Evolutionary conservation across 2,888 invertebrate genomes (phyloP).

Genomic region (Sceliomorpha sp.): DNA sequence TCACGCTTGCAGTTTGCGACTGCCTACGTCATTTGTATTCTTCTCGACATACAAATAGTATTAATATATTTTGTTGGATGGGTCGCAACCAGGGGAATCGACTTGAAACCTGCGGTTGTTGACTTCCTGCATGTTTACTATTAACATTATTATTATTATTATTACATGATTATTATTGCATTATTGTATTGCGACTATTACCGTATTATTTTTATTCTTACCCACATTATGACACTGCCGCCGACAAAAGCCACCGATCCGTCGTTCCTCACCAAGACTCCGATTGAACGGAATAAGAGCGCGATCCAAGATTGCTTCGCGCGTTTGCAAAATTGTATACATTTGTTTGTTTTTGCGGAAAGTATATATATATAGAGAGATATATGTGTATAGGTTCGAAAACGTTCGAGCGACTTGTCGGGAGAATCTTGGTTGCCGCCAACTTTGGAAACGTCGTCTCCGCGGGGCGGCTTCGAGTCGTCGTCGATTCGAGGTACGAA

Average conservation of each 20-base stretch:
- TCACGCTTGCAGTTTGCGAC: constrained; percentile 32
- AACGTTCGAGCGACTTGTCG: too few species aligned
- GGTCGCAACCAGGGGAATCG: constrained; percentile 57
- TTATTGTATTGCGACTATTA: constrained; percentile 59
- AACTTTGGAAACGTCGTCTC: too few species aligned
- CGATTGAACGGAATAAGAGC: constrained; percentile 45
- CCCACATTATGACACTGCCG: constrained; percentile 48
- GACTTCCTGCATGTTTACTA: constrained; percentile 75
- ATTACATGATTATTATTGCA: constrained; percentile 64
- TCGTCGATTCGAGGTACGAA: too few species aligned
- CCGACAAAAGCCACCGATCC: constrained; percentile 34
- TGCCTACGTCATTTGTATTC: constrained; percentile 48
- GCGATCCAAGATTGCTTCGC: constrained; percentile 17
- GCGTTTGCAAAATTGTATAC: too few species aligned
- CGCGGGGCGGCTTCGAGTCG: too few species aligned
- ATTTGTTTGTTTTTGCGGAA: too few species aligned
- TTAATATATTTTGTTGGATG: constrained; percentile 78
- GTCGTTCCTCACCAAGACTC: constrained; percentile 46
- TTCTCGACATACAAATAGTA: constrained; percentile 69
- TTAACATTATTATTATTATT: constrained; percentile 70
- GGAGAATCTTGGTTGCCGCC: too few species aligned
- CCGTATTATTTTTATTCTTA: constrained; percentile 60
- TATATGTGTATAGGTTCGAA: too few species aligned
- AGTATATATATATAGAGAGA: too few species aligned
- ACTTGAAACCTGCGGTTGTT: constrained; percentile 50